Evolutionary conservation across 2,113 vertebrate species (phyloP).

Genomic region (Anhinga rufa): DNA sequence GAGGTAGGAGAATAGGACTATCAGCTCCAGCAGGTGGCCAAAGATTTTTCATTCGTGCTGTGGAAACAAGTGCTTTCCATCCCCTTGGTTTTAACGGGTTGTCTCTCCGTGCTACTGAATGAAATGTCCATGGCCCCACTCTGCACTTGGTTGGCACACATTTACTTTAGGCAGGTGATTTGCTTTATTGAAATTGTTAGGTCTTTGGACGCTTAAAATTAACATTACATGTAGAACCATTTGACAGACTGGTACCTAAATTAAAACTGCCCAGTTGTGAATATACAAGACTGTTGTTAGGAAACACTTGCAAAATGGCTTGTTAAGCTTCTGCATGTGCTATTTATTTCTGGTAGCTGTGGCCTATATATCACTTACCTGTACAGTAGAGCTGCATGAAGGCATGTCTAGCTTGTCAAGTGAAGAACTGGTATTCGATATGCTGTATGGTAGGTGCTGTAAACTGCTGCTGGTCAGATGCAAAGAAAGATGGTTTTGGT

Average conservation of each 20-base stretch:
- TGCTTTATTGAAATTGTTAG: not conserved
- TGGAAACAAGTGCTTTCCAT: not conserved
- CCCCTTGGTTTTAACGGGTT: not conserved
- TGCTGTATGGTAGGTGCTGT: not conserved
- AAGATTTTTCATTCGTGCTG: not conserved
- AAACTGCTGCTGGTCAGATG: not conserved
- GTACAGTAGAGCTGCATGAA: not conserved
- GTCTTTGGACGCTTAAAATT: not conserved
- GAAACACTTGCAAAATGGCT: not conserved
- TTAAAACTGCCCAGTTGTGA: not conserved
- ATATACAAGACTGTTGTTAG: not conserved
- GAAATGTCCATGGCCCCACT: not conserved
- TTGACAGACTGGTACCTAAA: not conserved
- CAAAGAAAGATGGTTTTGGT: not conserved
- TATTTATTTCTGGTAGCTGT: not conserved
- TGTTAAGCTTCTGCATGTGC: not conserved
- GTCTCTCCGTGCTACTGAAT: not conserved
- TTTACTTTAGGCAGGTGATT: not conserved
- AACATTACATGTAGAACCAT: not conserved
- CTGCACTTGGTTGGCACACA: rapidly evolving
- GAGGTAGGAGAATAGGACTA: not conserved
- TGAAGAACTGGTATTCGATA: not conserved
- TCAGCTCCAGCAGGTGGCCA: not conserved
- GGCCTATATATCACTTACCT: not conserved
- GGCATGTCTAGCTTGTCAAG: not conserved